Conservation (phyloP, 1,140 invertebrate genomes). For the Drosophila orena region DNA sequence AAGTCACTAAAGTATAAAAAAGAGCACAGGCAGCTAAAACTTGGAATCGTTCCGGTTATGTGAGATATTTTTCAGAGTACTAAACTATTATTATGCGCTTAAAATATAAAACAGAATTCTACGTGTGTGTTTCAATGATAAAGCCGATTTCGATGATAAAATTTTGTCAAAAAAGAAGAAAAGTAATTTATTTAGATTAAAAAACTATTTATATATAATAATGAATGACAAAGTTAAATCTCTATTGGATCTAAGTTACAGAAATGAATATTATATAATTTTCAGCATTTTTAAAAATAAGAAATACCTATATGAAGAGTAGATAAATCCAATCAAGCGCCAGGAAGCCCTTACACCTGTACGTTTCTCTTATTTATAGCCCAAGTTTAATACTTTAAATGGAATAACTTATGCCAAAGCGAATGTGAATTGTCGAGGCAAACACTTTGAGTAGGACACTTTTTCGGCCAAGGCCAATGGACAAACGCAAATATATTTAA, state of each 20-base stretch:
- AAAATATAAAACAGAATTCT: neutral
- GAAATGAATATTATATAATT: too few species aligned
- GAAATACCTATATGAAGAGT: neutral
- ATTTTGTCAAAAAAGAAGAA: too few species aligned
- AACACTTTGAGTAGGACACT: neutral
- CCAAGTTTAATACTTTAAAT: constrained; percentile 26
- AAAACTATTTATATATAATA: too few species aligned
- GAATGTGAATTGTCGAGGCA: constrained; percentile 3
- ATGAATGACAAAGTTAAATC: too few species aligned
- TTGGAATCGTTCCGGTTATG: constrained; percentile 2
- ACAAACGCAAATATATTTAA: constrained; percentile 60
- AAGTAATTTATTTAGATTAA: too few species aligned
- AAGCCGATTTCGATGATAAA: too few species aligned
- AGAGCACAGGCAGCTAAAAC: neutral
- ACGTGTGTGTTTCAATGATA: too few species aligned
- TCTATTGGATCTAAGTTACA: too few species aligned
- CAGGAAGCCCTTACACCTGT: neutral
- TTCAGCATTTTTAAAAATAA: too few species aligned
- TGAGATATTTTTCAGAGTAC: neutral
- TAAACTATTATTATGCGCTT: neutral
- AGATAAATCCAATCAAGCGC: neutral
- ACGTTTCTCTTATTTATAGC: constrained; percentile 50
- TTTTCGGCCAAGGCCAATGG: constrained; percentile 9
- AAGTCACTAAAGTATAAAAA: constrained; percentile 44
- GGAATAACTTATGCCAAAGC: constrained; percentile 32